These are phyloP conservation scores for Callithrix jacchus DNA, from an alignment of 2,113 vertebrate genomes.

Conservation along the genomic window DNA sequence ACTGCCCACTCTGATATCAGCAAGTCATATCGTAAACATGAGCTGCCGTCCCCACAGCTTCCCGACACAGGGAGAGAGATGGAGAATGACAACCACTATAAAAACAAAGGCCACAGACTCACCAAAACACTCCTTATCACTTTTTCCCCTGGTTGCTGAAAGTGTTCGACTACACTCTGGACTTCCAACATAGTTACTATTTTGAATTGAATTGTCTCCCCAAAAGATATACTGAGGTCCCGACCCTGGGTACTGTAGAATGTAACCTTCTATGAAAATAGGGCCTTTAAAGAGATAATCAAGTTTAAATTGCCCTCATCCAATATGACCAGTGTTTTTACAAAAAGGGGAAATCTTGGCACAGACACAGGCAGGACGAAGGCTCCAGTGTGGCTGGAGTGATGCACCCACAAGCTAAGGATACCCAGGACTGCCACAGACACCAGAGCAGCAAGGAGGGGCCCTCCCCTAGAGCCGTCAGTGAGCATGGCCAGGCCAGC, in stretches of 20 bases:
- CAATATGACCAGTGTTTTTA: neutral
- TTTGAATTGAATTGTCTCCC: neutral
- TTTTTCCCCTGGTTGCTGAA: neutral
- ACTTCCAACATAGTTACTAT: neutral
- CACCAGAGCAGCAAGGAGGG: neutral
- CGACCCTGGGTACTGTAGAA: neutral
- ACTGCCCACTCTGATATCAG: neutral
- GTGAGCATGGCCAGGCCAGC: accelerated
- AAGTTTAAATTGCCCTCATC: neutral
- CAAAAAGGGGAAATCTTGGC: neutral
- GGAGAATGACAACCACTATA: neutral
- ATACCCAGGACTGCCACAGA: neutral
- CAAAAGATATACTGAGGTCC: neutral
- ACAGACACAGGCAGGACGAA: neutral
- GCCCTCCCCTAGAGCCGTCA: neutral
- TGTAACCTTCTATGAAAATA: neutral
- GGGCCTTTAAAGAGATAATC: neutral
- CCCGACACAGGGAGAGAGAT: neutral
- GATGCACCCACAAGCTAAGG: neutral
- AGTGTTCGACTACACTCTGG: neutral
- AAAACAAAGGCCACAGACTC: neutral
- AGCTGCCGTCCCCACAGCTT: neutral
- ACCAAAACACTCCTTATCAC: neutral
- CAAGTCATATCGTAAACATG: neutral
- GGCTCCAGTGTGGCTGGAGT: neutral